Conservation (phyloP, 2,888 invertebrate genomes). For the Athripsodes cinereus region DNA sequence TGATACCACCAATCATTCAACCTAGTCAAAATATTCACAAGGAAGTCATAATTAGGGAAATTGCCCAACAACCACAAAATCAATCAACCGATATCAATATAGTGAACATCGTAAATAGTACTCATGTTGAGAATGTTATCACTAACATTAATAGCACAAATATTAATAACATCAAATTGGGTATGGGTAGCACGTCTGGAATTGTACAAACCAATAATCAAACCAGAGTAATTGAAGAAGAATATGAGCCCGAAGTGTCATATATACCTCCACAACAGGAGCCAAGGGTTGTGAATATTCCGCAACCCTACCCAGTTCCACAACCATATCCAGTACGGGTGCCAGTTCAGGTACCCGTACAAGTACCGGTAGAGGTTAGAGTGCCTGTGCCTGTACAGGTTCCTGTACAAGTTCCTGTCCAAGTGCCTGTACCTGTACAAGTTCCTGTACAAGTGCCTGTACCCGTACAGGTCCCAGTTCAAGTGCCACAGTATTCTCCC, state of each 20-base stretch:
- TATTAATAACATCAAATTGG: not conserved
- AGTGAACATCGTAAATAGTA: slow-evolving; percentile 1
- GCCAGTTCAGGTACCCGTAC: not conserved
- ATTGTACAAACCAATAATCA: not conserved
- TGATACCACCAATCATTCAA: not conserved
- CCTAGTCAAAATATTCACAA: not conserved
- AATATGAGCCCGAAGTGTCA: not conserved
- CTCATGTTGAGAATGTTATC: not conserved
- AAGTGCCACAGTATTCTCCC: no score
- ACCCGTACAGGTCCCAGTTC: not conserved
- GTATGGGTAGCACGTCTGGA: not conserved
- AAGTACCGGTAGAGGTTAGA: not conserved
- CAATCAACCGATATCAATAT: not conserved
- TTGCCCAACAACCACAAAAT: not conserved
- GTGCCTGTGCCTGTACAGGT: not conserved
- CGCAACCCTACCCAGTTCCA: not conserved
- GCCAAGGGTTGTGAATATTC: not conserved
- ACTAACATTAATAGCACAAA: slow-evolving; percentile 4
- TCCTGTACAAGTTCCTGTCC: not conserved
- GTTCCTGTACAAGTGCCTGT: not conserved
- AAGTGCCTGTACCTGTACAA: not conserved
- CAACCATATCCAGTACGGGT: slow-evolving; percentile 2
- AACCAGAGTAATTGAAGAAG: not conserved
- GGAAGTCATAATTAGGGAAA: not conserved
- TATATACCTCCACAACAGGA: not conserved